A percentile compares a stretch with the other conserved stretches of the same genome.
Evolutionary conservation across 2,888 invertebrate genomes (phyloP).

Genomic region (Pycnomerus fuliginosus): DNA sequence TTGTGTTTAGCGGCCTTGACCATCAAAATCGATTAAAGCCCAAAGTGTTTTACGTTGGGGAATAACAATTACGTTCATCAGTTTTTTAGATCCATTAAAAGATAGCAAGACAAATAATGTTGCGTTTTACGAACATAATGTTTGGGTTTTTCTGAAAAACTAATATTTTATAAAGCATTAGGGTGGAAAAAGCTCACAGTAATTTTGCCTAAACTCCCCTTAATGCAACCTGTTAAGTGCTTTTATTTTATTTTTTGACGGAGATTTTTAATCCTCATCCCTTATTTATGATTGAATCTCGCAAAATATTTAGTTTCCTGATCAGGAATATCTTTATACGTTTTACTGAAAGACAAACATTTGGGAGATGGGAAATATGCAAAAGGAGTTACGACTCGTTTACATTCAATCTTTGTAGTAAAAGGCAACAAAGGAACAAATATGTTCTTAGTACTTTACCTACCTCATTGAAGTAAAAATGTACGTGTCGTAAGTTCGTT

Average conservation of each 20-base stretch:
- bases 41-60: slow-evolving; percentile 7
- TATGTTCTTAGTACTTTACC: too few relatives aligned
- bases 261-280: too few relatives aligned
- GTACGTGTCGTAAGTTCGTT: too few relatives aligned
- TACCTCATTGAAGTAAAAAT: too few relatives aligned
- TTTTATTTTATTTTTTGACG: neutral
- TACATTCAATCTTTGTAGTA: too few relatives aligned
- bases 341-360: too few relatives aligned
- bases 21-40: slow-evolving; percentile 12
- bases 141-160: slow-evolving; percentile 11
- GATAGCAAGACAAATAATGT: slow-evolving; percentile 14
- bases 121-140: slow-evolving; percentile 10
- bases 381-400: too few relatives aligned
- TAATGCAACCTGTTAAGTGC: slow-evolving; percentile 12
- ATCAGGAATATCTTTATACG: too few relatives aligned
- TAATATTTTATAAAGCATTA: slow-evolving; percentile 11
- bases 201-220: slow-evolving; percentile 17
- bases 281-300: too few relatives aligned
- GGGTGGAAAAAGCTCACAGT: slow-evolving; percentile 13
- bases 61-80: slow-evolving; percentile 14
- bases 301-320: too few relatives aligned
- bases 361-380: too few relatives aligned
- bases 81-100: slow-evolving; percentile 18
- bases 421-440: too few relatives aligned
- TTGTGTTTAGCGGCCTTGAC: slow-evolving; percentile 16